Evolutionary conservation across 2,797 vertebrate species (phyloP).

Genomic region (Chelmon rostratus): DNA sequence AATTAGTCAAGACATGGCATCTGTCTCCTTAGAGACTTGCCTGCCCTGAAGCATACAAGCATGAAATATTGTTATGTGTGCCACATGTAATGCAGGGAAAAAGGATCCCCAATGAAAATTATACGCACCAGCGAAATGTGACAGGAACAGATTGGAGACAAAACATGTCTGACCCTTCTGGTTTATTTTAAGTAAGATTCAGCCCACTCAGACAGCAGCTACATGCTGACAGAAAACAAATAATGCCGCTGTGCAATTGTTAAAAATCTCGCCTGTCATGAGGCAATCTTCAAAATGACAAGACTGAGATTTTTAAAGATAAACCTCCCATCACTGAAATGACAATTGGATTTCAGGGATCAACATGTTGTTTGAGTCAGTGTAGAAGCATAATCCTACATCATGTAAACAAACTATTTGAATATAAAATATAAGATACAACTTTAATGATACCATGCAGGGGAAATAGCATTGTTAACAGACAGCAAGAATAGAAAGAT

Average conservation of each 20-base stretch:
- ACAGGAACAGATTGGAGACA: constrained; percentile 21
- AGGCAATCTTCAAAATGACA: constrained; percentile 35
- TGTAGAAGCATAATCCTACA: not conserved
- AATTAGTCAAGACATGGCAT: constrained; percentile 64
- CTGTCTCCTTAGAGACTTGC: constrained; percentile 58
- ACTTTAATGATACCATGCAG: no score
- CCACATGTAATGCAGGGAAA: constrained; percentile 17
- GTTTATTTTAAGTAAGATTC: constrained; percentile 44
- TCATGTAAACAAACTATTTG: constrained; percentile 13
- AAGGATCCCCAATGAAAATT: constrained; percentile 20
- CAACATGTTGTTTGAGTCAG: constrained; percentile 3
- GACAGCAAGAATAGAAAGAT: no score
- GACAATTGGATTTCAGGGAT: constrained; percentile 42
- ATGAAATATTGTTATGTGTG: constrained; percentile 37
- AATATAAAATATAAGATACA: not conserved
- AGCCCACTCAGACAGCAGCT: not conserved
- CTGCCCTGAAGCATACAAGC: constrained; percentile 49
- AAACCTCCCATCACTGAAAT: constrained; percentile 45
- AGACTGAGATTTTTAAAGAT: constrained; percentile 21
- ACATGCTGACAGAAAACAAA: constrained; percentile 12
- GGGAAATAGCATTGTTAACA: no score
- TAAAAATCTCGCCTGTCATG: constrained; percentile 24
- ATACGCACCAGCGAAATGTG: not conserved
- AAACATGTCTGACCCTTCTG: constrained; percentile 1
- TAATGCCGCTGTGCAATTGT: not conserved